Conservation (phyloP, 2,797 vertebrate genomes). For the Smutsia gigantea region DNA sequence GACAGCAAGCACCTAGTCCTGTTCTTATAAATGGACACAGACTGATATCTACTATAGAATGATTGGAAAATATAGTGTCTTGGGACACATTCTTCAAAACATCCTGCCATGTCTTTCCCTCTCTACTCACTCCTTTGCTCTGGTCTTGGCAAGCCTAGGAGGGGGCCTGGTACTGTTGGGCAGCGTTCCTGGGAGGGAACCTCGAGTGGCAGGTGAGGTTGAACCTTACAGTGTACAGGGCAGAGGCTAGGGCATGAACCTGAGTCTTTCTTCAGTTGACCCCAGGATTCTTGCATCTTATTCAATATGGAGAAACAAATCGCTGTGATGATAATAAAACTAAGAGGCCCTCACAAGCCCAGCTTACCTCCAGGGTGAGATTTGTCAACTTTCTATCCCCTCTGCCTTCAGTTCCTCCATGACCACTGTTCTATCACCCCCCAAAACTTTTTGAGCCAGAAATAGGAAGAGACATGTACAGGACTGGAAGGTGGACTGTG, state of each 20-base stretch:
- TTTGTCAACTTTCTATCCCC: background rate
- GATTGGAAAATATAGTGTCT: background rate
- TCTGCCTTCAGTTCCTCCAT: background rate
- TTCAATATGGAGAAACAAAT: background rate
- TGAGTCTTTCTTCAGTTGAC: background rate
- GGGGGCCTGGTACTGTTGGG: background rate
- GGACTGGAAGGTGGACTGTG: background rate
- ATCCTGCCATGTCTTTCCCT: background rate
- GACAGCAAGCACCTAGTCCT: background rate
- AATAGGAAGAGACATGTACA: background rate
- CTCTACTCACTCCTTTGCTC: background rate
- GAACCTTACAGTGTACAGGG: background rate
- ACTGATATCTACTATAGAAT: background rate
- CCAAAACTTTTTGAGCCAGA: background rate
- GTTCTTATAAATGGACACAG: background rate
- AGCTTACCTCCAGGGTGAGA: background rate
- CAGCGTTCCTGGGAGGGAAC: background rate
- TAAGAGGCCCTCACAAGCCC: background rate
- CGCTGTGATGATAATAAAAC: background rate
- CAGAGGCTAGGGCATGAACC: background rate
- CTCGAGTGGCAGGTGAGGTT: background rate
- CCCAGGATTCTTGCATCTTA: background rate
- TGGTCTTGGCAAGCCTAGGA: background rate
- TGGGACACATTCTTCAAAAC: background rate
- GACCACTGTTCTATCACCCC: background rate